Conservation (phyloP, 1,140 invertebrate genomes). For the Leptestheria dahalacensis region DNA sequence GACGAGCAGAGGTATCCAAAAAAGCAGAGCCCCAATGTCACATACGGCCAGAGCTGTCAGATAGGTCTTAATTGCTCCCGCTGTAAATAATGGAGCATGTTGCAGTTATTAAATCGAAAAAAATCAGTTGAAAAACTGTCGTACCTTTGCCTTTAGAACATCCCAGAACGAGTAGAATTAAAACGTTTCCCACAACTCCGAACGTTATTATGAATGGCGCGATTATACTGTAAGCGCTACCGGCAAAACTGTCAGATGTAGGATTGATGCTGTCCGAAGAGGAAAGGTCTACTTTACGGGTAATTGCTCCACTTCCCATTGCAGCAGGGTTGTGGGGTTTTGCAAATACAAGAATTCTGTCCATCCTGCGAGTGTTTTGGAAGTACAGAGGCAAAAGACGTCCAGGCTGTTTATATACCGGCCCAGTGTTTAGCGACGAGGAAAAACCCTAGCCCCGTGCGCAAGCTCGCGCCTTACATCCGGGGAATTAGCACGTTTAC, state of each 20-base stretch:
- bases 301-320: not conserved
- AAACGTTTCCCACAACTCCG: slow-evolving; percentile 29
- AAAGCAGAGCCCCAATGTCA: slow-evolving; percentile 27
- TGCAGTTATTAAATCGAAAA: not conserved
- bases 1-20: slow-evolving; percentile 26
- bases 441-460: too few relatives aligned
- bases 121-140: not conserved
- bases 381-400: too few relatives aligned
- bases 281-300: not conserved
- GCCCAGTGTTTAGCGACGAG: too few relatives aligned
- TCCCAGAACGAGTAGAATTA: slow-evolving; percentile 29
- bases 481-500: not conserved
- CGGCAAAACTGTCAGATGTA: not conserved
- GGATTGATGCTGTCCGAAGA: not conserved
- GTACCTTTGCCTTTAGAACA: slow-evolving; percentile 27
- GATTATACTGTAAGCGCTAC: slow-evolving; percentile 24
- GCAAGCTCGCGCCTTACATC: too few relatives aligned
- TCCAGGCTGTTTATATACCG: too few relatives aligned
- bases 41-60: slow-evolving; percentile 29
- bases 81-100: not conserved
- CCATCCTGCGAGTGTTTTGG: not conserved
- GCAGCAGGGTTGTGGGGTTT: not conserved
- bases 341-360: not conserved
- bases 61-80: slow-evolving; percentile 26
- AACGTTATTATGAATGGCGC: slow-evolving; percentile 26